Base-by-base conservation (phyloP, 1,140 invertebrate genomes). In the Stratiolaelaps scimitus region DNA sequence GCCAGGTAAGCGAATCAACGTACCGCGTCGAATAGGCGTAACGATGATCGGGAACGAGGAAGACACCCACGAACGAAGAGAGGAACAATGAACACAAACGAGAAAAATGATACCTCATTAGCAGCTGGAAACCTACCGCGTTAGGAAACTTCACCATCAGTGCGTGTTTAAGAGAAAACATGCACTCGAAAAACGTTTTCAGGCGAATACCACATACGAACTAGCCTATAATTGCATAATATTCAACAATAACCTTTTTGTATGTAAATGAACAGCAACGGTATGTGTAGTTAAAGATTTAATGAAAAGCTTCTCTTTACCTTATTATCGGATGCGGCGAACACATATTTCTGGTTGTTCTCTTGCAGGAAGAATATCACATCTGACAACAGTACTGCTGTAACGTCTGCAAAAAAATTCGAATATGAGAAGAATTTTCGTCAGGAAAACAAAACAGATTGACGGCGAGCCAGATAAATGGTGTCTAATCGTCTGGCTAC, bases 281-380 rank as follows among this genome's bases (percentile, higher is more conserved):
- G n/a, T n/a, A n/a, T n/a, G n/a, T n/a, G n/a, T n/a, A n/a, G n/a
- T n/a, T n/a, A n/a, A n/a, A n/a, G n/a, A n/a, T n/a, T n/a, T n/a
- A n/a, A n/a, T n/a, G n/a, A n/a, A n/a, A n/a, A n/a, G n/a, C n/a
- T 17, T 30, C 26, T 13, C 66, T 69, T 67, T 65, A 79, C 79
- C 74, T 80, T 80, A 69, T 76, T 78, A 70, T 80, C 79, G 64
- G 77, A 76, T 15, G 78, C 72, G 47, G 77, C 75, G 71, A 80
- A 80, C 26, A 73, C 72, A 71, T 76, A 89, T 72, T 80, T 82
- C 72, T 87, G 83, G 67, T 84, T 85, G 72, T 85, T 89, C 75
- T 93, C 90, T 74, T 85, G 83, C 47, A 95, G 77, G 72, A 94
- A 93, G 76, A 94, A 89, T 23, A 95, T 77, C 47, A 93, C 85